These are phyloP conservation scores for Pachycephus smyrnensis DNA, from an alignment of 2,888 invertebrate species.

Conservation along the genomic window DNA sequence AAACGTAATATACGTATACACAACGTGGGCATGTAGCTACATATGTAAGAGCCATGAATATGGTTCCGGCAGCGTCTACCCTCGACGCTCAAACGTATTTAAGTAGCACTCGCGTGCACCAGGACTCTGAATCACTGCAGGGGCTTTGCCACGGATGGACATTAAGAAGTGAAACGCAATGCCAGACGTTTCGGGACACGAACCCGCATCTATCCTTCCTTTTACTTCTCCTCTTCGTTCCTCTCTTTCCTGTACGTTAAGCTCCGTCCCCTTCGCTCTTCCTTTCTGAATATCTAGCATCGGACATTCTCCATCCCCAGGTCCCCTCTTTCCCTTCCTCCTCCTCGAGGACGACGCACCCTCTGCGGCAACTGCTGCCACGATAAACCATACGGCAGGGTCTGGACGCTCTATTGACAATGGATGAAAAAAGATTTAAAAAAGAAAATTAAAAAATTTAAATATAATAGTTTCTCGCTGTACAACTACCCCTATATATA, in stretches of 20 bases:
- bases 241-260: no score
- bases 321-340: neutral
- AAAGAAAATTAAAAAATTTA: neutral
- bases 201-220: neutral
- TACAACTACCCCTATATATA: neutral
- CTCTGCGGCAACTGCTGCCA: neutral
- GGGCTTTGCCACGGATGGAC: neutral
- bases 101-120: constrained; percentile 29
- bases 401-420: neutral
- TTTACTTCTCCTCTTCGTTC: neutral
- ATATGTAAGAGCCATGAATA: neutral
- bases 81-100: constrained; percentile 9
- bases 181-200: neutral
- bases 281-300: neutral
- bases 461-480: neutral
- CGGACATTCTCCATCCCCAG: neutral
- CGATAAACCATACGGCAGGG: neutral
- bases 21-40: neutral
- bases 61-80: neutral
- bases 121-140: constrained; percentile 30
- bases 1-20: neutral
- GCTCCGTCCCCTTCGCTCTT: neutral
- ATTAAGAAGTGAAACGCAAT: neutral
- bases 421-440: neutral
- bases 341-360: neutral